A percentile compares a stretch with the other conserved stretches of the same genome.
These are phyloP conservation scores for Heliocidaris tuberculata DNA, from an alignment of 35 echinoderm and acorn worm genomes.

Conservation along the genomic window DNA sequence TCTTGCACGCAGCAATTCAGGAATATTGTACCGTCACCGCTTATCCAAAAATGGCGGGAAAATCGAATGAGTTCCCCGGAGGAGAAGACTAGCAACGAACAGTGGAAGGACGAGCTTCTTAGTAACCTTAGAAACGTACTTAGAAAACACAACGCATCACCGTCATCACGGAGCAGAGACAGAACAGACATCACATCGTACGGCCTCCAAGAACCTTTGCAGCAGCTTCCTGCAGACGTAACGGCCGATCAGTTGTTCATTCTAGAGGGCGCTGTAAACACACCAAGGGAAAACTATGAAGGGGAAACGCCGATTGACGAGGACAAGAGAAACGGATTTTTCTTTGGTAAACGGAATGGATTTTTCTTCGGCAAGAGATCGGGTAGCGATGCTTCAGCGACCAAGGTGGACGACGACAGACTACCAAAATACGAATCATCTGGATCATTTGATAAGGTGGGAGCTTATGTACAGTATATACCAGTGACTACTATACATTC, in stretches of 20 bases:
- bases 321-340: slow-evolving; percentile 48
- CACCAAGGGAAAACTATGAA: background rate
- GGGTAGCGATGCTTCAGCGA: background rate
- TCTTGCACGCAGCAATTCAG: slow-evolving; percentile 7
- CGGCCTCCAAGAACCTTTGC: slow-evolving; percentile 13
- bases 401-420: background rate
- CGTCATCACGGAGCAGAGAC: slow-evolving; percentile 38
- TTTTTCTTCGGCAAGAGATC: slow-evolving; percentile 48
- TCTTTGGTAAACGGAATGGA: slow-evolving; percentile 46
- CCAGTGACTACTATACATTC: too few relatives aligned
- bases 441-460: slow-evolving; percentile 28
- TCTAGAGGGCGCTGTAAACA: background rate
- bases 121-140: slow-evolving; percentile 45
- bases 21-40: slow-evolving; percentile 36
- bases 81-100: slow-evolving; percentile 28
- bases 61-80: background rate
- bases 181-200: background rate
- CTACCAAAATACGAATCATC: background rate
- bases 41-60: slow-evolving; percentile 41
- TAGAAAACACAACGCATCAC: slow-evolving; percentile 47
- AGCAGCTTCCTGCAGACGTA: background rate
- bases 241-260: background rate
- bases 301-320: background rate
- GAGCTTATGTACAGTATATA: background rate
- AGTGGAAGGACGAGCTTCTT: slow-evolving; percentile 42